Conservation (phyloP, 1,140 invertebrate species). For the Muscidifurax raptorellus region DNA sequence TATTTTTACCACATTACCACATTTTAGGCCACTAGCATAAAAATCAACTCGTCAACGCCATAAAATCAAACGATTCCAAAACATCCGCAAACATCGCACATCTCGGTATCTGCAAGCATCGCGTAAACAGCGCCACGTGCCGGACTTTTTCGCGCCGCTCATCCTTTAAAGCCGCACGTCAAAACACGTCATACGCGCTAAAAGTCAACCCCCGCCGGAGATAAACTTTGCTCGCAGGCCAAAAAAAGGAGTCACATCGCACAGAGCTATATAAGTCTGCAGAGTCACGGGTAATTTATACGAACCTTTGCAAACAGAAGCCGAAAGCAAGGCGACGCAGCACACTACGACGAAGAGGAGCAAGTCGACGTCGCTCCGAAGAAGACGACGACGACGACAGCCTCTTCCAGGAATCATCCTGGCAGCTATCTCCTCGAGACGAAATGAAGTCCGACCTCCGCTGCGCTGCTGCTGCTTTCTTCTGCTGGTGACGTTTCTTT, state of each 20-base stretch:
- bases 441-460: not conserved
- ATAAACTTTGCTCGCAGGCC: not conserved
- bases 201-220: not conserved
- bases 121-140: not conserved
- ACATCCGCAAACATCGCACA: not conserved
- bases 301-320: constrained; percentile 37
- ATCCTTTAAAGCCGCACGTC: not conserved
- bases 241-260: not conserved
- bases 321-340: not conserved
- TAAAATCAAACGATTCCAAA: not conserved
- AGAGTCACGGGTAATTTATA: not conserved
- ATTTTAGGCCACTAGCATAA: too few relatives aligned
- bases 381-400: not conserved
- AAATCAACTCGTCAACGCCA: not conserved
- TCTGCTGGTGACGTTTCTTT: not conserved
- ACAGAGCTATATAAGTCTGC: not conserved
- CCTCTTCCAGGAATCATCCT: constrained; percentile 32
- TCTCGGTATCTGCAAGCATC: not conserved
- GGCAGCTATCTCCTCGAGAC: not conserved
- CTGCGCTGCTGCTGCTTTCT: not conserved
- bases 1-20: too few relatives aligned
- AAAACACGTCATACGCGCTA: constrained; percentile 1
- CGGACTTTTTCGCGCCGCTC: not conserved
- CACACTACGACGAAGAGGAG: not conserved
- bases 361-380: not conserved